Evolutionary conservation across 2,113 vertebrate genomes (phyloP), one percentile per base, ranked within the genome.

Genomic region (Siniperca knerii): DNA sequence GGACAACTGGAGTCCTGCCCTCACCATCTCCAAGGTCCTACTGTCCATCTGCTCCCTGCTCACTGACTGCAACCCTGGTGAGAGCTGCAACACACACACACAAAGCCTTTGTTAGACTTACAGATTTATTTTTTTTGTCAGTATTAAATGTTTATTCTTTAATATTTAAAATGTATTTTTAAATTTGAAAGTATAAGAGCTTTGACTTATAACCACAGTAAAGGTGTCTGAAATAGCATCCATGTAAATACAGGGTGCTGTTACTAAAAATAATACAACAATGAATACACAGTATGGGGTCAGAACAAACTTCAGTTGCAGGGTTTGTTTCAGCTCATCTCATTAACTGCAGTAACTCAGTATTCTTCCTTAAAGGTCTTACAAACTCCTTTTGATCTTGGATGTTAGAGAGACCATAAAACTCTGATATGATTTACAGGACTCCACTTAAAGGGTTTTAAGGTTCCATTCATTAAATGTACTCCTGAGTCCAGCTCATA

Each of bases 31-130:
- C 90, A 98, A 98, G 96, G 97, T 99, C 72, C 97, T 99, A 15
- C 97, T 99, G 82, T 99, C 98, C 89, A 99, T 99, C 96, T 99
- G 98, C 96, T 98, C 98, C 83, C 97, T 99, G 91, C 98, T 99
- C 81, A 99, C 98, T 93, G 98, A 99, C 95, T 98, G 97, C 93
- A 99, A 99, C 87, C 98, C 98, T 18, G 98, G 97, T 98, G 95
- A 97, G 97, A 81, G n/a, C 35, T 3, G 6, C 68, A 11, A 2
- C 65, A 2, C 70, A 25, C 55, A 37, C 6, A 35, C 46, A 8
- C 18, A 21, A 21, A 54, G 21, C 7, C 52, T 54, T 20, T 52
- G 48, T 18, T 52, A 1, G 46, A 6, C 16, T 6, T 44, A 29
- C 29, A 11, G 42, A 29, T 29, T 29, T 8, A 35, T 35, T 42